A percentile compares a stretch with the other conserved stretches of the same genome.
phyloP scores from a whole-genome alignment of 2,113 vertebrate species.

The Leuciscus idus region DNA sequence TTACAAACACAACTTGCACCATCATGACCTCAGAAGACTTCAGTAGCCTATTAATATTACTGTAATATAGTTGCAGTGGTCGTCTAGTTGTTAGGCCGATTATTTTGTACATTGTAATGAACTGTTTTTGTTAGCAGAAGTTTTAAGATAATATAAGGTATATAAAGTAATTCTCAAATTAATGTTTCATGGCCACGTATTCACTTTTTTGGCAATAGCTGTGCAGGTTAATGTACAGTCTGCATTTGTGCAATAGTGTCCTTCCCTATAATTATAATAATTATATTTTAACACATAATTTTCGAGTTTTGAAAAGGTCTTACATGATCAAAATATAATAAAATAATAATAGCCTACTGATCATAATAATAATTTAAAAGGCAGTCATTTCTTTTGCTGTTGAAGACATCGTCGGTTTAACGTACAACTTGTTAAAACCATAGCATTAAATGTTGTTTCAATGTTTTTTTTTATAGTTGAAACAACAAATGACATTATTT shows the following conservation, averaged over 20 bases:
- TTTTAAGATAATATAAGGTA: neutral
- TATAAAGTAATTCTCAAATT: neutral
- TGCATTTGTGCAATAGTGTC: neutral
- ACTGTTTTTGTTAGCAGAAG: neutral
- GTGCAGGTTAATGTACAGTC: neutral
- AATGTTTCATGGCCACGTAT: neutral
- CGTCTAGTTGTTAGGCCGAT: neutral
- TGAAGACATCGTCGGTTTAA: neutral
- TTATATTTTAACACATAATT: too few species aligned
- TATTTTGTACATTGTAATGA: neutral
- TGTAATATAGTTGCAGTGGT: neutral
- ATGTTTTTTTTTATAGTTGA: too few species aligned
- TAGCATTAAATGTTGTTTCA: too few species aligned
- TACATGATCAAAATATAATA: neutral
- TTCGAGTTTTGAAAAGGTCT: neutral
- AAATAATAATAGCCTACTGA: too few species aligned
- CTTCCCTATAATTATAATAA: too few species aligned
- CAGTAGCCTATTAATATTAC: neutral
- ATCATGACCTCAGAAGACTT: neutral
- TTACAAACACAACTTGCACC: neutral
- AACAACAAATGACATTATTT: too few species aligned
- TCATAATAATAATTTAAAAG: neutral
- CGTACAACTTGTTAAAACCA: neutral
- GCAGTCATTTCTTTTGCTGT: neutral
- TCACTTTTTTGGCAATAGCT: neutral